A percentile compares a stretch with the other conserved stretches of the same genome.
These are phyloP conservation scores for Drosophila mayaguana DNA, from an alignment of 2,888 invertebrate species.

Conservation along the genomic window DNA sequence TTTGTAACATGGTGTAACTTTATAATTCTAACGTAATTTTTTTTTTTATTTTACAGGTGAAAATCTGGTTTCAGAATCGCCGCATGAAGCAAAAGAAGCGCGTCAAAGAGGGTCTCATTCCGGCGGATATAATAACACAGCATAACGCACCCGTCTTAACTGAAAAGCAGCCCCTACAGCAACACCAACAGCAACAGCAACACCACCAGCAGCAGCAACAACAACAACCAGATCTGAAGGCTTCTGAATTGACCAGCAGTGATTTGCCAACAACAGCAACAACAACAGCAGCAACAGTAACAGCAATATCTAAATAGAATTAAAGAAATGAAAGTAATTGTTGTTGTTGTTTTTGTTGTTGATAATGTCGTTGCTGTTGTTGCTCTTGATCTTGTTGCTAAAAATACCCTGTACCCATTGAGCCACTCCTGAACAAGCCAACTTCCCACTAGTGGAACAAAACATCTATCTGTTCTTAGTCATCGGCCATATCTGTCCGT, in stretches of 20 bases:
- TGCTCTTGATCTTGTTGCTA: conserved; percentile 18
- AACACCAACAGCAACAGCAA: conserved; percentile 52
- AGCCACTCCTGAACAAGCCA: no score
- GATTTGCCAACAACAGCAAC: conserved; percentile 56
- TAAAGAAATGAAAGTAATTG: conserved; percentile 44
- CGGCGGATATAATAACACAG: conserved; percentile 86
- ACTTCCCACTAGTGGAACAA: neutral
- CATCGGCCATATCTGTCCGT: neutral
- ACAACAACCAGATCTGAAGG: conserved; percentile 57
- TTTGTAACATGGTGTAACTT: neutral
- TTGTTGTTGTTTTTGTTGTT: conserved; percentile 36
- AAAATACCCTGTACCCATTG: conserved; percentile 2
- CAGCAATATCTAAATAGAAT: conserved; percentile 59
- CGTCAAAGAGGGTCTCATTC: conserved; percentile 95
- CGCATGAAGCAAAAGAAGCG: conserved; percentile 99
- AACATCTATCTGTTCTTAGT: no score
- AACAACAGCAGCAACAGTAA: conserved; percentile 22
- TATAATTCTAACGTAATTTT: neutral
- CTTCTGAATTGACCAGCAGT: conserved; percentile 54
- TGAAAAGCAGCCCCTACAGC: conserved; percentile 58
- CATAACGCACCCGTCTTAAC: conserved; percentile 56
- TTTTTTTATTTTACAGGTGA: conserved; percentile 86
- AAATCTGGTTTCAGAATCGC: conserved; percentile 99
- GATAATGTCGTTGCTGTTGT: conserved; percentile 19
- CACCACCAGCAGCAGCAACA: conserved; percentile 51